A percentile compares a stretch with the other conserved stretches of the same genome.
Conservation (phyloP, 2,888 invertebrate species). For the Drosophila leonis region DNA sequence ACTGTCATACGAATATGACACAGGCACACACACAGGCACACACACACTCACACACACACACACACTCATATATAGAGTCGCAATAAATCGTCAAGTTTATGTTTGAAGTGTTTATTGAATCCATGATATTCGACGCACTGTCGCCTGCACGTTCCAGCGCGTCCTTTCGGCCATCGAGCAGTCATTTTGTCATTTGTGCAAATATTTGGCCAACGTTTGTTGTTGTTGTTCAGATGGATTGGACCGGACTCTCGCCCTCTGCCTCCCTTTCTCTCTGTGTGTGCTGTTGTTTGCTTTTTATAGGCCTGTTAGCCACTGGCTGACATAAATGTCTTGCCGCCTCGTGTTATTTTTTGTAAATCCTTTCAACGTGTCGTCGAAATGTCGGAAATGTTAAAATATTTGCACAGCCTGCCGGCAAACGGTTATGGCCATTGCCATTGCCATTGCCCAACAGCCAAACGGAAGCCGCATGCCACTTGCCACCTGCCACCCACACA, state of each 20-base stretch:
- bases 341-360: conserved; percentile 68
- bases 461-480: conserved; percentile 31
- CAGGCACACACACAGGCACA: conserved; percentile 16
- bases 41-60: conserved; percentile 18
- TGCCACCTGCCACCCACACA: conserved; percentile 11
- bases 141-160: conserved; percentile 46
- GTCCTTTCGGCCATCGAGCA: conserved; percentile 19
- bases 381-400: conserved; percentile 80
- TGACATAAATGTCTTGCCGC: conserved; percentile 45
- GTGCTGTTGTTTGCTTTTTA: conserved; percentile 34
- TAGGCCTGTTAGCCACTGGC: conserved; percentile 47
- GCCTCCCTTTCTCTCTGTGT: neutral
- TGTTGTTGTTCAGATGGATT: conserved; percentile 42
- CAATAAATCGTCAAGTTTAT: conserved; percentile 85
- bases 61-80: conserved; percentile 43
- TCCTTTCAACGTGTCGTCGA: conserved; percentile 83
- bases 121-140: conserved; percentile 83
- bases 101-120: conserved; percentile 86
- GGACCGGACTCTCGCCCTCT: neutral
- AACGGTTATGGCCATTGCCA: conserved; percentile 31
- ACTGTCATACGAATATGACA: conserved; percentile 65
- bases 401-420: conserved; percentile 72
- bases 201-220: conserved; percentile 68
- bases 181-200: conserved; percentile 57
- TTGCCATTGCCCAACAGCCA: conserved; percentile 25